phyloP scores from a whole-genome alignment of 1,140 invertebrate genomes.

The Bombus affinis region DNA sequence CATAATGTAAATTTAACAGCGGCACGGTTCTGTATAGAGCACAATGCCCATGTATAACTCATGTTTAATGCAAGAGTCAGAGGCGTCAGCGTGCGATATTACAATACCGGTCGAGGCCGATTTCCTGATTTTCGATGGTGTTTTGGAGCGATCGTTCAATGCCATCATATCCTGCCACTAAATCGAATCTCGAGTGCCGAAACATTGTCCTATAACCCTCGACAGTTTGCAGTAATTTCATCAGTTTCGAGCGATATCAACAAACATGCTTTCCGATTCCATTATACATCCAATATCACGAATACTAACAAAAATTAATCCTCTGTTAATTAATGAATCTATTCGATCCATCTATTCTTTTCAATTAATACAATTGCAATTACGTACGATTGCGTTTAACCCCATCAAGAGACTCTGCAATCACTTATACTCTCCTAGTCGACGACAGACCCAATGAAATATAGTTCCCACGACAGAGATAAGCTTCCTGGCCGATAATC shows the following conservation, averaged over 20 bases:
- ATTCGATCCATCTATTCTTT: background rate
- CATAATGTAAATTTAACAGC: constrained; percentile 67
- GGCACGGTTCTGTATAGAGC: constrained; percentile 41
- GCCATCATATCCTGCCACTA: constrained; percentile 17
- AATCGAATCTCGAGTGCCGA: constrained; percentile 10
- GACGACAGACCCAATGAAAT: background rate
- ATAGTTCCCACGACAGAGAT: background rate
- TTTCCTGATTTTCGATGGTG: constrained; percentile 50
- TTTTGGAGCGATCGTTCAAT: constrained; percentile 50
- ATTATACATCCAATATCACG: background rate
- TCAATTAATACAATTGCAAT: background rate
- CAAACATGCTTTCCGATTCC: background rate
- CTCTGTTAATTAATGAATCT: background rate
- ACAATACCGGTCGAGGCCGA: constrained; percentile 52
- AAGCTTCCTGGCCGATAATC: background rate
- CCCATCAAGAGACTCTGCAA: background rate
- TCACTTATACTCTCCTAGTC: background rate
- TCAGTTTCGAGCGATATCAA: too few relatives aligned
- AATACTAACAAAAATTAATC: background rate
- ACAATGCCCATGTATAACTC: constrained; percentile 68
- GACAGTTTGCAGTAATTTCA: background rate
- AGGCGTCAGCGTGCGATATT: constrained; percentile 67
- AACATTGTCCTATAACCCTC: background rate
- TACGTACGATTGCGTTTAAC: background rate
- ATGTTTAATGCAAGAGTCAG: constrained; percentile 69